Conservation (phyloP, 2,888 invertebrate species). For the Agrilus mali region DNA sequence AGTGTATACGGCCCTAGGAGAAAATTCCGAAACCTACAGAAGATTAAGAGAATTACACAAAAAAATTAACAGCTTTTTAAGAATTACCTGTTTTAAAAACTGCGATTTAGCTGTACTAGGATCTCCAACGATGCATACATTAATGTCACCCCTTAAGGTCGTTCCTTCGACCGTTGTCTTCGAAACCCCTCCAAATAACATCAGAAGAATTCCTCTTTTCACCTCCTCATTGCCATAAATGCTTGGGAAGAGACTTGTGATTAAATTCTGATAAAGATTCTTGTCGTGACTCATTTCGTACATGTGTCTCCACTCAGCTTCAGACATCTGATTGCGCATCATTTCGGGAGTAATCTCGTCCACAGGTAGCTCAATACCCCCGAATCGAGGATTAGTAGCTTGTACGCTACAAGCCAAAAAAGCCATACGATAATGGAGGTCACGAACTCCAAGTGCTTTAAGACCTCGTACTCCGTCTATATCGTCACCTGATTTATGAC, state of each 20-base stretch:
- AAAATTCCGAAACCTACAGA: constrained; percentile 65
- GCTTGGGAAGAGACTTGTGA: constrained; percentile 85
- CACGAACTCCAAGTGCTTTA: constrained; percentile 65
- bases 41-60: background rate
- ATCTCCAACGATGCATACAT: constrained; percentile 96
- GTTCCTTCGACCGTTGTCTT: constrained; percentile 89
- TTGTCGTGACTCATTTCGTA: constrained; percentile 95
- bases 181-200: constrained; percentile 94
- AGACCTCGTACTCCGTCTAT: constrained; percentile 50
- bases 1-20: constrained; percentile 94
- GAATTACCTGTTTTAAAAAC: constrained; percentile 74
- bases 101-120: constrained; percentile 99
- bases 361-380: constrained; percentile 68
- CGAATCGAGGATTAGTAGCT: constrained; percentile 77
- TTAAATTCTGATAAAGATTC: constrained; percentile 81
- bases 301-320: constrained; percentile 87
- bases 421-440: constrained; percentile 77
- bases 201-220: constrained; percentile 77
- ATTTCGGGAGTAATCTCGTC: constrained; percentile 86
- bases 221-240: constrained; percentile 96
- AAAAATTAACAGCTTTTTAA: background rate
- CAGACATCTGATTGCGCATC: constrained; percentile 89
- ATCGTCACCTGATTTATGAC: constrained; percentile 59
- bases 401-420: constrained; percentile 90
- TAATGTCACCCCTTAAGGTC: constrained; percentile 88